Base-by-base conservation (phyloP, 2,888 invertebrate genomes). In the Leptopterna dolabrata region DNA sequence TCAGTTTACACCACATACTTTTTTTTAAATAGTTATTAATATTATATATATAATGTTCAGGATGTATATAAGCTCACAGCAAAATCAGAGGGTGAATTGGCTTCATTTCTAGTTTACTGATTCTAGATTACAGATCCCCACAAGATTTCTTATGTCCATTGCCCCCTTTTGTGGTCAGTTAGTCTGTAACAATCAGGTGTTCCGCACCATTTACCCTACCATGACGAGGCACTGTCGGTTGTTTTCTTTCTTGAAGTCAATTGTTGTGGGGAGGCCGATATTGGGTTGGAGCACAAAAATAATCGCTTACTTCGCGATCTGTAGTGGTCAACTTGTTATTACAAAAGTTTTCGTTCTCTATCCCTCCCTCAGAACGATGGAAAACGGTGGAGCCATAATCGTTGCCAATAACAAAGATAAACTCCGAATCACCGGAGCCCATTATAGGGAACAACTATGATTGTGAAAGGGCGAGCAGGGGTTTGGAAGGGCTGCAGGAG, bases 381-480 rank as follows among this genome's bases (percentile, higher is more conserved):
- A 55, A 51, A 45, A 19, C n/a, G 55, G 81, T 16, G 29, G 47
- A 81, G 55, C 51, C 51, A 55, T 81, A 81, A 81, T 81, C 81
- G 81, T 81, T 51, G 81, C 81, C 81, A 81, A 81, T 81, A 81
- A 81, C 81, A 30, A 51, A 81, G 81, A 81, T 81, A 81, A 81
- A 81, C 81, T 81, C 81, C 55, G 81, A 81, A 51, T 51, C 81
- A 81, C 81, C 81, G 43, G 45, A 45, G 55, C 47, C 81, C 81
- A 81, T 81, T 81, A 81, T 81, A 51, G 43, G 55, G 81, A 63
- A 63, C 63, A 55, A 81, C 81, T 81, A 81, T 81, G 81, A 81
- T 81, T 81, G 81, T 81, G 81, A 81, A 81, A 24, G 81, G 81
- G 30, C 16, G 11, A 19, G 41, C 27, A 45, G 19, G 11, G 78